Evolutionary conservation across 1,140 invertebrate genomes (phyloP), one percentile per base, ranked within the genome.

Genomic region (Sinella curviseta): DNA sequence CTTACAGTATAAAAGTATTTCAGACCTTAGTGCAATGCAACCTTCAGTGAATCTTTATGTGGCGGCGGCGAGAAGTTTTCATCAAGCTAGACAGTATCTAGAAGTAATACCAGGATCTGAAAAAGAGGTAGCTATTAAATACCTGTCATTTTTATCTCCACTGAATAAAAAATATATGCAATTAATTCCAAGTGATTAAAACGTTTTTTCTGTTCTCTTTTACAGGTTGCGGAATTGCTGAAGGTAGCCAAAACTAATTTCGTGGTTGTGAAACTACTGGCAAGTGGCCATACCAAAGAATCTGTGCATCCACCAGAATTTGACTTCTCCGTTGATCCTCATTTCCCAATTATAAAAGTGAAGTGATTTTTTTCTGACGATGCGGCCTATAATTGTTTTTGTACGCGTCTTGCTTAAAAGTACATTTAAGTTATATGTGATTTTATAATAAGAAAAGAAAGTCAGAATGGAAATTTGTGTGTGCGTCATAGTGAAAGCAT

Each of bases 181-280:
- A 8, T 8, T 48, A 48, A 48, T 48, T 4, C 17, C 4, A 4
- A 48, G 4, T 8, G 4, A 48, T 48, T 17, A 48, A 4, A 48
- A 8, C 17, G 17, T 8, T 48, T 48, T 8, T 17, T 48, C 39
- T 48, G 39, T 17, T 48, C 39, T 85, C 79, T 82, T 84, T 90
- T 91, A 39, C 87, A 97, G 95, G 91, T 96, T 77, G 88, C 91
- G 76, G 92, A 93, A 84, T 89, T 97, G 55, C 87, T 97, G 3
- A 94, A 94, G 89, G 92, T 97, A 74, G 92, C 93, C 0, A 97
- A 98, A 89, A 97, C 94, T 0, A 98, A 98, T 89, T 97, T 96
- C 86, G 92, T 98, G 80, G 96, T 98, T 8, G 90, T 97, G 87
- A 97, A 97, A 88, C 88, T 98, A 36, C 87, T 98, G 57, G 93